Conservation (phyloP, 2,113 vertebrate genomes). For the Peromyscus polionotus region DNA sequence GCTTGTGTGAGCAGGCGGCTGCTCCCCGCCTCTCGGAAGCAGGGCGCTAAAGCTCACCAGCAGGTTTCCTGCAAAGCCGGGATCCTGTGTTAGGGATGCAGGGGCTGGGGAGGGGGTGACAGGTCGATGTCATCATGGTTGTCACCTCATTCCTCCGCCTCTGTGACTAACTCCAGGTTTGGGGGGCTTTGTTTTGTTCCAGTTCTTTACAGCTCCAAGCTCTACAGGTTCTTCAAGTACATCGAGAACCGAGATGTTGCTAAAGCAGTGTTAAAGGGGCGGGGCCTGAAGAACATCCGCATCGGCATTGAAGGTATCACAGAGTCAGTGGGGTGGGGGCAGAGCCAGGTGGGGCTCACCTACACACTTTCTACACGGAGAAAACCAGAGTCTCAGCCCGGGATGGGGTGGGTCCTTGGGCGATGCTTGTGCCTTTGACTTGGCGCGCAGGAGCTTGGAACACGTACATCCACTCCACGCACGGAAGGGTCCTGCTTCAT, state of each 20-base stretch:
- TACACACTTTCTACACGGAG: neutral
- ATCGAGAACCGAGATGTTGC: constrained; percentile 92
- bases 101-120: neutral
- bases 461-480: neutral
- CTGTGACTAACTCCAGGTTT: neutral
- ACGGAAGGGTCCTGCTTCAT: neutral
- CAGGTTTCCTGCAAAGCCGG: neutral
- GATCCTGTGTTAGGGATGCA: neutral
- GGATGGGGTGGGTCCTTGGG: neutral
- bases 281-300: constrained; percentile 92
- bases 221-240: constrained; percentile 93
- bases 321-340: neutral
- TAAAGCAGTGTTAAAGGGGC: constrained; percentile 90
- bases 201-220: constrained; percentile 93
- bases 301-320: constrained; percentile 91
- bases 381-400: neutral
- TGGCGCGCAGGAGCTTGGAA: neutral
- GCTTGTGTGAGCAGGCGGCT: neutral
- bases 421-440: neutral
- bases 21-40: neutral
- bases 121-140: neutral
- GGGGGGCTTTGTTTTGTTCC: constrained; percentile 46
- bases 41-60: neutral
- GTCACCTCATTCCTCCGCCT: neutral
- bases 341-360: neutral